These are phyloP conservation scores for Synchiropus splendidus DNA, from an alignment of 2,113 vertebrate genomes.

Conservation along the genomic window DNA sequence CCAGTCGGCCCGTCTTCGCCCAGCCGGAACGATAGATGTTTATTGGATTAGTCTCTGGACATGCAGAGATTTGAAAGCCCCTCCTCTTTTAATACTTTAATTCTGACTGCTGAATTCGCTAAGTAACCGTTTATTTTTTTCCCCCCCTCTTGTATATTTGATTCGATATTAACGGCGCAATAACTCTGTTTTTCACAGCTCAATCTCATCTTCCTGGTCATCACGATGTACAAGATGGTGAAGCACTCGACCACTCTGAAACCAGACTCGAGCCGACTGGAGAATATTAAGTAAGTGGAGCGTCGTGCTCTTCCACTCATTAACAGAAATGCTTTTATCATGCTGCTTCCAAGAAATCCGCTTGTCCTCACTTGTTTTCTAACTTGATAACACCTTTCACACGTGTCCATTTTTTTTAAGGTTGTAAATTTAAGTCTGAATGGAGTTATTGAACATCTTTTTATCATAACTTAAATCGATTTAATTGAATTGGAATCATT, in stretches of 20 bases:
- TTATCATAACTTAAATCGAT: too few relatives aligned
- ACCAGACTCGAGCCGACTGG: constrained; percentile 98
- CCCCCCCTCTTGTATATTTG: constrained; percentile 8
- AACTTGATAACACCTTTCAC: constrained; percentile 1
- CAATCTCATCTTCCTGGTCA: constrained; percentile 98
- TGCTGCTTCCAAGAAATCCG: constrained; percentile 9
- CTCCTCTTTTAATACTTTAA: constrained; percentile 31
- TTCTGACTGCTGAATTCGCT: constrained; percentile 33
- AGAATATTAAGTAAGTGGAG: constrained; percentile 99
- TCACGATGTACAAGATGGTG: constrained; percentile 99
- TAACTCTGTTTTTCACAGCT: constrained; percentile 83
- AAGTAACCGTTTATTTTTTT: constrained; percentile 52
- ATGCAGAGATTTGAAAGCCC: constrained; percentile 50
- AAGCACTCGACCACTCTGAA: constrained; percentile 98
- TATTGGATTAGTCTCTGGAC: constrained; percentile 67
- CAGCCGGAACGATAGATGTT: constrained; percentile 61
- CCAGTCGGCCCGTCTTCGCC: constrained; percentile 60
- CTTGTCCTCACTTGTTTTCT: not conserved
- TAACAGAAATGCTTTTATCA: constrained; percentile 16
- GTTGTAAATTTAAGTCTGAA: too few relatives aligned
- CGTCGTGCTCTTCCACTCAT: constrained; percentile 18
- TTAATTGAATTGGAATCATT: too few relatives aligned
- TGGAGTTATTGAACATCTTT: too few relatives aligned
- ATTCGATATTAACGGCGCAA: constrained; percentile 54
- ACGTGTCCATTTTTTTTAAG: too few relatives aligned